Conservation (phyloP, 2,797 vertebrate genomes). For the Tragelaphus oryx region DNA sequence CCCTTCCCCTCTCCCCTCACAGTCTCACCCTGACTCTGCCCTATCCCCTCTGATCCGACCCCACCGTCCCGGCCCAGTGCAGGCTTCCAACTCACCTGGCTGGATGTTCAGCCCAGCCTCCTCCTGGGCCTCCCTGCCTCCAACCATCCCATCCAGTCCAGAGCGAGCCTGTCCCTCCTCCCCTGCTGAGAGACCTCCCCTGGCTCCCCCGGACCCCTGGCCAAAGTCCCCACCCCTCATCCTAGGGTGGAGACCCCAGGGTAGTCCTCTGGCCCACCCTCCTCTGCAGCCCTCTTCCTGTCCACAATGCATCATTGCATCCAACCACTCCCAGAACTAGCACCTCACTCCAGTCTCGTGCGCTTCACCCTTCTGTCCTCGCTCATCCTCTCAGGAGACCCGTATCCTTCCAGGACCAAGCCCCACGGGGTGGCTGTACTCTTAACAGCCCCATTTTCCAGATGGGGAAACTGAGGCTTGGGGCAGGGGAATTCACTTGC, state of each 20-base stretch:
- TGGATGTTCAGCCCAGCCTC: background rate
- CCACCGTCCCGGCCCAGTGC: background rate
- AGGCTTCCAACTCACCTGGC: background rate
- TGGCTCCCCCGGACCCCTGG: background rate
- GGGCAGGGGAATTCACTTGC: background rate
- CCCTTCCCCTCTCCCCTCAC: background rate
- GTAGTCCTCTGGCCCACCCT: background rate
- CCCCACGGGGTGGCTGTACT: accelerated
- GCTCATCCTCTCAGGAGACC: background rate
- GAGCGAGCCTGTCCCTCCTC: background rate
- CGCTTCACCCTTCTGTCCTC: background rate
- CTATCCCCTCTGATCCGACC: accelerated
- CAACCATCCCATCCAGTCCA: background rate
- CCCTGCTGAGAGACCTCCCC: background rate
- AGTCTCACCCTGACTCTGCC: background rate
- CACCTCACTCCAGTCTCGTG: accelerated
- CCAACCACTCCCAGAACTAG: background rate
- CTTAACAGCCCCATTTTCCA: background rate
- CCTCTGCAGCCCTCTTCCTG: background rate
- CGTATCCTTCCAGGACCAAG: background rate
- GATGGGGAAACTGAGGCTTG: background rate
- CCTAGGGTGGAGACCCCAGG: background rate
- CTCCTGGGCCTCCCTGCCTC: background rate
- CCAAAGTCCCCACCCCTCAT: background rate
- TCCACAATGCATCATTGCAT: accelerated